Conservation (phyloP, 2,797 vertebrate genomes). For the Pteronotus mesoamericanus region DNA sequence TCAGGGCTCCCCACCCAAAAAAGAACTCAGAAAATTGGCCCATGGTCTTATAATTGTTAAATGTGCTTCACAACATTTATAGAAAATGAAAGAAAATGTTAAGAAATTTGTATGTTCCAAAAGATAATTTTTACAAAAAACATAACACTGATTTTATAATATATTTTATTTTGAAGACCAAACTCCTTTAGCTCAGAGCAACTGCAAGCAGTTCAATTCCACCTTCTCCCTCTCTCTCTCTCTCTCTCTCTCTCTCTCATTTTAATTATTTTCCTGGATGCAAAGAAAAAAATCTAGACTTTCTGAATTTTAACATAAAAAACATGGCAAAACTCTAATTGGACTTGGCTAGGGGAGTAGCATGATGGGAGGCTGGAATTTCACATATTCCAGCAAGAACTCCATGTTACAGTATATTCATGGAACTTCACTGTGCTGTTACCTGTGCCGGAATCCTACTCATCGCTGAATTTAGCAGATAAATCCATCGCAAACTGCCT, state of each 20-base stretch:
- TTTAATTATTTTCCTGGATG: background rate
- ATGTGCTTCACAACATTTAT: background rate
- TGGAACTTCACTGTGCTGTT: background rate
- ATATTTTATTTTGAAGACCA: background rate
- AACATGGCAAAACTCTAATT: background rate
- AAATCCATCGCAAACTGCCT: background rate
- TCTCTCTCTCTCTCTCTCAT: accelerated
- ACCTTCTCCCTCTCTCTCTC: too few species aligned
- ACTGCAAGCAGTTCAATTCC: background rate
- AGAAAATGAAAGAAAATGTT: background rate
- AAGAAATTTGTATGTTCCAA: background rate
- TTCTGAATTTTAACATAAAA: background rate
- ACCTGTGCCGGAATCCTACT: background rate
- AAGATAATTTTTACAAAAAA: background rate
- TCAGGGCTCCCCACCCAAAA: background rate
- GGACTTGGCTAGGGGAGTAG: background rate
- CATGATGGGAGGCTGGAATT: background rate
- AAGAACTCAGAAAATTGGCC: background rate
- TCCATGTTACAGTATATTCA: background rate
- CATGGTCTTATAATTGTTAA: background rate
- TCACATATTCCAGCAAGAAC: background rate
- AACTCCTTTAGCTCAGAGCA: background rate
- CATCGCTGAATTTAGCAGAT: background rate
- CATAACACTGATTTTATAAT: background rate
- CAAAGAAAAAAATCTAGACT: background rate